Evolutionary conservation across 2,888 invertebrate species (phyloP), one percentile per base, ranked within the genome.

Genomic region (Psylliodes chrysocephalus): DNA sequence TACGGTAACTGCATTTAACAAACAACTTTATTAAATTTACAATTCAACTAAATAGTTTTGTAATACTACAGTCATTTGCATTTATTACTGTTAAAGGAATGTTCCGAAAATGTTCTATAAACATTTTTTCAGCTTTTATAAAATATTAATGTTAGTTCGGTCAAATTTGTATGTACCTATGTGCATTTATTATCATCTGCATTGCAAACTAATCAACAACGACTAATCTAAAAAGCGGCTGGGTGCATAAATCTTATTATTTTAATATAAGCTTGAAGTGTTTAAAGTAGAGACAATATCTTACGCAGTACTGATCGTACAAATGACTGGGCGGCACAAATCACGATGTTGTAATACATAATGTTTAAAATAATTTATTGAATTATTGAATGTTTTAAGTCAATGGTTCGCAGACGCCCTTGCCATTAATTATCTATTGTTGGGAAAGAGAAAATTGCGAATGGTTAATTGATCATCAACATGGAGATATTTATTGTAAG

Each of bases 321-420:
- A 12, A 46, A 46, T 46, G 46, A 8, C 2, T 46, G 25, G 46
- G 46, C 22, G 46, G 15, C 2, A 22, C 19, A 5, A 46, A 22
- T 46, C 46, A 46, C 46, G 46, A 46, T 1, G 22, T 44, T 46
- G 46, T 46, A 46, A 46, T 46, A 25, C 46, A 46, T 25, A 46
- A 46, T 25, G 46, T 25, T 46, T 22, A 1, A 5, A 46, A 22
- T 46, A 46, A 22, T 46, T 46, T 46, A 46, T 46, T n/a, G 22
- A 46, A 46, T 46, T 22, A 46, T 22, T 46, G 25, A 46, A 46
- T 46, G 46, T 12, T 22, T 12, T 25, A 46, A 46, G 46, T 22
- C 46, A 38, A 1, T 38, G 10, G 4, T 2, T 38, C 14, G 2
- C 14, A 25, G 22, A 1, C 46, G 46, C 46, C 46, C 22, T 46